Percentiles rank a stretch among this genome's conserved stretches.
Evolutionary conservation across 2,113 vertebrate genomes (phyloP).

Genomic region (Artemisiospiza belli): DNA sequence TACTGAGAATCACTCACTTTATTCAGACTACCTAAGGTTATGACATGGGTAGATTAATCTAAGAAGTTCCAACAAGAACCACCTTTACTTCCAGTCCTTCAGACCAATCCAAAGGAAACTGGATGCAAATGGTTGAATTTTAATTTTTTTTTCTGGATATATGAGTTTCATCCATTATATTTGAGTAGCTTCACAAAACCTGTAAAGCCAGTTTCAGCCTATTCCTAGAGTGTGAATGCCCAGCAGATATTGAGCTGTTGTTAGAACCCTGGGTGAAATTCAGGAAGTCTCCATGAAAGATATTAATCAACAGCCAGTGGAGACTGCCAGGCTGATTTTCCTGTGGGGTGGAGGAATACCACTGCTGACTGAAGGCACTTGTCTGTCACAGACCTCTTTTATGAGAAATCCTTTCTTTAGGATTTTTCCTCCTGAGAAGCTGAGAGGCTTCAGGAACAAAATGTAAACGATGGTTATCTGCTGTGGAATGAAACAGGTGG

Average conservation of each 20-base stretch:
- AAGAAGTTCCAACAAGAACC: neutral
- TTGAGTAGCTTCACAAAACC: neutral
- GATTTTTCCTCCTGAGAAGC: too few species aligned
- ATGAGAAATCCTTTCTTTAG: too few species aligned
- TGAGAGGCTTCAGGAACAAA: too few species aligned
- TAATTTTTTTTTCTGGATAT: neutral
- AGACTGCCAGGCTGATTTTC: neutral
- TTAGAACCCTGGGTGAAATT: neutral
- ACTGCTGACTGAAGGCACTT: neutral
- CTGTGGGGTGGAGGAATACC: neutral
- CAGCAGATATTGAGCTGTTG: neutral
- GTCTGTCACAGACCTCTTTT: too few species aligned
- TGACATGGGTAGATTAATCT: neutral
- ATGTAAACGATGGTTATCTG: too few species aligned
- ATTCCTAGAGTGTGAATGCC: neutral
- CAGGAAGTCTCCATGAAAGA: neutral
- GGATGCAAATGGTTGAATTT: neutral
- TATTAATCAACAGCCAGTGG: neutral
- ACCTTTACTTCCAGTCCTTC: neutral
- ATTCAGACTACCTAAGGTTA: neutral
- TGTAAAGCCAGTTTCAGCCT: neutral
- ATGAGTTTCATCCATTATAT: neutral
- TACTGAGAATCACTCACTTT: neutral
- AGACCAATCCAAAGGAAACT: neutral
- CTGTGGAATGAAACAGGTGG: too few species aligned